phyloP scores from a whole-genome alignment of 2,797 vertebrate species.

The Crocidura indochinensis region DNA sequence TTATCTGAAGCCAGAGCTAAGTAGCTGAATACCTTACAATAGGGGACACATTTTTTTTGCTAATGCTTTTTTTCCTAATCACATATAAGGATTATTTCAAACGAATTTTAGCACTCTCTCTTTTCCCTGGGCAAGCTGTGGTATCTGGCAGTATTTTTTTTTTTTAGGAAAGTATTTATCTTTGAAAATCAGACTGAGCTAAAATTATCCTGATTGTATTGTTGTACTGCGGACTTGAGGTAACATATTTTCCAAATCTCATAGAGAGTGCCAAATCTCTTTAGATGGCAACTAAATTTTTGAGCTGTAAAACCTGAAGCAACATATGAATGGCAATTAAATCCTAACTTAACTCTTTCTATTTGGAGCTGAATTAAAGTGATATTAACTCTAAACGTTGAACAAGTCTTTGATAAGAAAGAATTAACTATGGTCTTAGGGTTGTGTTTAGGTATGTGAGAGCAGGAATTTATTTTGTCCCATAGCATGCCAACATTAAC shows the following conservation, averaged over 20 bases:
- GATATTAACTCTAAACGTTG: slow-evolving; percentile 40
- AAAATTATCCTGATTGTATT: slow-evolving; percentile 53
- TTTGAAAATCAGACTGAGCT: slow-evolving; percentile 64
- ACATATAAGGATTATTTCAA: background rate
- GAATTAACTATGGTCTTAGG: background rate
- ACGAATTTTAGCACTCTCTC: slow-evolving; percentile 42
- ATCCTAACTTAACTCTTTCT: slow-evolving; percentile 58
- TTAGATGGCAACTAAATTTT: slow-evolving; percentile 17
- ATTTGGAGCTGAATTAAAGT: slow-evolving; percentile 5
- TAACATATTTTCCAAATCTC: slow-evolving; percentile 19
- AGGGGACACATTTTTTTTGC: slow-evolving; percentile 36
- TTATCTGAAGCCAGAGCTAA: slow-evolving; percentile 52
- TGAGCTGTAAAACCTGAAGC: slow-evolving; percentile 65
- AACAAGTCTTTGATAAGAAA: background rate
- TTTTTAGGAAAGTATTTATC: slow-evolving; percentile 65
- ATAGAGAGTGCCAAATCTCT: background rate
- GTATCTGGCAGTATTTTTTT: background rate
- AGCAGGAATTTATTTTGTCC: slow-evolving; percentile 23
- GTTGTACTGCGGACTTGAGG: background rate
- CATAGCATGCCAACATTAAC: background rate
- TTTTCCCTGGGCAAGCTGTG: slow-evolving; percentile 31
- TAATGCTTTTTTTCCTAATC: slow-evolving; percentile 16
- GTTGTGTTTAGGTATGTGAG: background rate
- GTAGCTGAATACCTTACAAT: slow-evolving; percentile 2
- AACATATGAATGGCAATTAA: slow-evolving; percentile 70